Conservation (phyloP, 2,113 vertebrate species). For the Myanophis thanlyinensis region DNA sequence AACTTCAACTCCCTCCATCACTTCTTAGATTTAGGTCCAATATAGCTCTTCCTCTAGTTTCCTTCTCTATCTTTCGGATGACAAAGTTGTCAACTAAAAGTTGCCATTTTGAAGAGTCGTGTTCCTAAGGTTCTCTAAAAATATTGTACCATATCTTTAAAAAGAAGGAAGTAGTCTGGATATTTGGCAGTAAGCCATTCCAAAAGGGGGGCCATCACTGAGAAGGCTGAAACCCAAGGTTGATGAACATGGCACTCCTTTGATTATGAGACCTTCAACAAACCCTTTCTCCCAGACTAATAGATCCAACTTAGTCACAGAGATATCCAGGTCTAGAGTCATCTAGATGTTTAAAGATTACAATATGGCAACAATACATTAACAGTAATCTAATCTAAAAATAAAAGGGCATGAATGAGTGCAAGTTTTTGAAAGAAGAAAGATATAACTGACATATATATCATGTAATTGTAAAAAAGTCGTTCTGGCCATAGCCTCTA, state of each 20-base stretch:
- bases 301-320: neutral
- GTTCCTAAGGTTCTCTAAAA: neutral
- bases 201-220: neutral
- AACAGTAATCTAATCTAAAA: neutral
- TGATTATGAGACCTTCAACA: neutral
- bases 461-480: neutral
- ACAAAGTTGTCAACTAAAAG: neutral
- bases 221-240: neutral
- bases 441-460: neutral
- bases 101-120: neutral
- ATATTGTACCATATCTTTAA: too few relatives aligned
- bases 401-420: neutral
- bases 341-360: neutral
- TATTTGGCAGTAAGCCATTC: neutral
- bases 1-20: too few relatives aligned
- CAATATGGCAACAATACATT: neutral
- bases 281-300: neutral
- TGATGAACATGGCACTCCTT: neutral
- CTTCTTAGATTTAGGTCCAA: too few relatives aligned
- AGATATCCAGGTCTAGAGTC: neutral
- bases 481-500: neutral
- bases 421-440: neutral
- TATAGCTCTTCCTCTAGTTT: neutral
- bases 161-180: neutral
- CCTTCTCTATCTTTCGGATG: neutral